A percentile compares a stretch with the other conserved stretches of the same genome.
Conservation (phyloP, 2,888 invertebrate species). For the Machimus atricapillus region DNA sequence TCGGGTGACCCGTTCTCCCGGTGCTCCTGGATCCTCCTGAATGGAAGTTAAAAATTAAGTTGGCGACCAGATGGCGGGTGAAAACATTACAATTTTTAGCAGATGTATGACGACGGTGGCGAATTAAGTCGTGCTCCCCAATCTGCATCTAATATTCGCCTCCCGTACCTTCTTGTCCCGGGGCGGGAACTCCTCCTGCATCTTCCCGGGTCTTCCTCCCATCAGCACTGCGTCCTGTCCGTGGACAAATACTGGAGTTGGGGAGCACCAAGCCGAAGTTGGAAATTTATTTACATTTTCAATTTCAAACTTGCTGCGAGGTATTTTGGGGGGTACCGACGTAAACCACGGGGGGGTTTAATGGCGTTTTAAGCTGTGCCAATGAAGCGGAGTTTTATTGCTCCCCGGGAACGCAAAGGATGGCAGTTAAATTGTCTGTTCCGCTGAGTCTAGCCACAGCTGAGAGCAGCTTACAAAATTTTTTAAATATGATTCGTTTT, state of each 20-base stretch:
- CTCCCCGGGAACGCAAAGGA: background rate
- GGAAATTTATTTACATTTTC: background rate
- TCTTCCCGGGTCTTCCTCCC: background rate
- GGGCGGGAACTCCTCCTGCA: too few species aligned
- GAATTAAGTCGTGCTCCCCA: background rate
- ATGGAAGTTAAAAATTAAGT: slow-evolving; percentile 28
- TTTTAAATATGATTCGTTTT: too few species aligned
- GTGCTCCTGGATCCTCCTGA: background rate
- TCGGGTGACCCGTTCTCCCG: background rate
- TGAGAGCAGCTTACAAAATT: background rate
- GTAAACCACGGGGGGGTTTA: background rate
- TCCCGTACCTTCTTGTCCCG: background rate
- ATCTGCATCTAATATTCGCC: slow-evolving; percentile 2
- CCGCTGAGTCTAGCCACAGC: background rate
- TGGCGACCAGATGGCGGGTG: background rate
- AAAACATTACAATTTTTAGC: slow-evolving; percentile 29
- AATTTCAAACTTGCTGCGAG: background rate
- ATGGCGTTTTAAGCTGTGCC: background rate
- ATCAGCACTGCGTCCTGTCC: background rate
- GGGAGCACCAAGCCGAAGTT: background rate
- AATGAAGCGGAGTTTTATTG: background rate
- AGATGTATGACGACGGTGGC: background rate
- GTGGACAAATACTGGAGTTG: background rate
- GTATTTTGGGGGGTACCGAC: background rate
- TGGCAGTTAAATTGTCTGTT: background rate